Base-by-base conservation (phyloP, 2,888 invertebrate species). In the Ischnura elegans region DNA sequence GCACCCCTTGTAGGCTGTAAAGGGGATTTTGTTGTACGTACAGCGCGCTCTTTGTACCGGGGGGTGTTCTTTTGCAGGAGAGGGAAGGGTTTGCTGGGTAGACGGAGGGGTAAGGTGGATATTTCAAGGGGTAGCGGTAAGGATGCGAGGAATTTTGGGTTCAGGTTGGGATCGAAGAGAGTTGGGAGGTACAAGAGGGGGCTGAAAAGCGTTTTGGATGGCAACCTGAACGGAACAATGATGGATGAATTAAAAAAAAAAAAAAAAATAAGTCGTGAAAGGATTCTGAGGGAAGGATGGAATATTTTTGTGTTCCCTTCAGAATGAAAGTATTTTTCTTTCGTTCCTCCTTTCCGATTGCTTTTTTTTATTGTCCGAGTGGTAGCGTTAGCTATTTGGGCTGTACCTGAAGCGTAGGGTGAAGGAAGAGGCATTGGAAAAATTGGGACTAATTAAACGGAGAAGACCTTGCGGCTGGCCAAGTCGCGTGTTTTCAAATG, bases 191-290 rank as follows among this genome's bases (percentile, higher is more conserved):
- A n/a, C n/a, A n/a, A n/a, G n/a, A n/a, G n/a, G n/a, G n/a, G n/a
- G n/a, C n/a, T n/a, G n/a, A n/a, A n/a, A n/a, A n/a, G 51, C n/a
- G n/a, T n/a, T 76, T 36, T 76, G 76, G 76, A 36, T 36, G 61
- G 29, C 47, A 42, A 55, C 36, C 61, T 90, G 61, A 66, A 90
- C 43, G 90, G 45, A 87, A 90, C 90, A 90, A 90, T 66, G 90
- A 25, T 61, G 90, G 61, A 51, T 42, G 51, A 90, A 90, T 45
- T 13, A 51, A 51, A 51, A 51, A 90, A 90, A 90, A 87, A n/a
- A n/a, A n/a, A n/a, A n/a, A n/a, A n/a, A n/a, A n/a, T n/a, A n/a
- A n/a, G n/a, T 2, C 10, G 76, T 19, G 0, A 16, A 87, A 36
- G 87, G 25, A 51, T 51, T 87, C 87, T 76, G 76, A 76, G 87